Conservation (phyloP, 2,113 vertebrate species). For the Dipodomys spectabilis region DNA sequence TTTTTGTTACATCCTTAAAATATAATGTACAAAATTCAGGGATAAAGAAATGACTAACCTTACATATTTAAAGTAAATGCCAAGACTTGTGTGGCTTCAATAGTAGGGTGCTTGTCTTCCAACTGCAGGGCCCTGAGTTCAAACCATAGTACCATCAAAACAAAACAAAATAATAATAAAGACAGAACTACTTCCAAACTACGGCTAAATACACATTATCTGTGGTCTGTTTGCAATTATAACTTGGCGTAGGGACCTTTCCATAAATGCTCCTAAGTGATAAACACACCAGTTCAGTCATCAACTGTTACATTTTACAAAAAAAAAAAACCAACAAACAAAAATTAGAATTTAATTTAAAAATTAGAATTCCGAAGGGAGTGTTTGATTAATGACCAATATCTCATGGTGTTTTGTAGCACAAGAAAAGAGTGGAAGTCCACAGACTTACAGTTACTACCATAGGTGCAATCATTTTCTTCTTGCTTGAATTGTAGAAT, state of each 20-base stretch:
- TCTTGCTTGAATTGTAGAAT: neutral
- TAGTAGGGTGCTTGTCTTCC: too few species aligned
- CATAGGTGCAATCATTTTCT: neutral
- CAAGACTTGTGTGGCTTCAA: too few species aligned
- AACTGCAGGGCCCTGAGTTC: too few species aligned
- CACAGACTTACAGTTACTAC: neutral
- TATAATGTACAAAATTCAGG: neutral
- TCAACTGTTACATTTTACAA: neutral
- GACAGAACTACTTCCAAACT: neutral
- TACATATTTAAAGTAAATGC: neutral
- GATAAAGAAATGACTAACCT: constrained; percentile 23
- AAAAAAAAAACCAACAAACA: neutral
- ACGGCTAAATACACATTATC: neutral
- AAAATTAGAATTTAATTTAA: neutral
- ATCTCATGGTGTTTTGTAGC: neutral
- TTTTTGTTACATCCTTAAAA: constrained; percentile 1
- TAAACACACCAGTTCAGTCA: neutral
- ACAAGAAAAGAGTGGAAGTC: neutral
- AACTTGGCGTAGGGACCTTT: neutral
- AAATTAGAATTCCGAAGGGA: neutral
- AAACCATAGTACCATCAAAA: too few species aligned
- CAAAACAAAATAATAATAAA: neutral
- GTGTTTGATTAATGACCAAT: too few species aligned
- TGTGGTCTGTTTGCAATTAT: neutral
- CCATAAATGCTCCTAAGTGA: neutral